A percentile compares a stretch with the other conserved stretches of the same genome.
phyloP scores from a whole-genome alignment of 2,888 invertebrate genomes.

The Gastrophysa polygoni region DNA sequence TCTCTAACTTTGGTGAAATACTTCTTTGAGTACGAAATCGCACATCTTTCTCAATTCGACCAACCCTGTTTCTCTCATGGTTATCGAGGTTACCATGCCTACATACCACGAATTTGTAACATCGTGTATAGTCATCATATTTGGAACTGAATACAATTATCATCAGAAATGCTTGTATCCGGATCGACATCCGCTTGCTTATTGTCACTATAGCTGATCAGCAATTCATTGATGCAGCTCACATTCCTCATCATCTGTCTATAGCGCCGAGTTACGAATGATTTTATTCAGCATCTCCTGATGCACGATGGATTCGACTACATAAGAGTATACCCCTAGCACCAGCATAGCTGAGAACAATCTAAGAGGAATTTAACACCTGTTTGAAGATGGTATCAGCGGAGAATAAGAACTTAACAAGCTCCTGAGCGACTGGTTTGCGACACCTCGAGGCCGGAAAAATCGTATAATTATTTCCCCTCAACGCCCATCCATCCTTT shows the following conservation, averaged over 20 bases:
- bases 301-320: slow-evolving; percentile 3
- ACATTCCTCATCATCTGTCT: neutral
- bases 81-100: too few relatives aligned
- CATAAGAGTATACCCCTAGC: slow-evolving; percentile 21
- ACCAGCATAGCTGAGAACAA: slow-evolving; percentile 47
- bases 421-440: slow-evolving; percentile 47
- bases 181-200: too few relatives aligned
- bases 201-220: too few relatives aligned
- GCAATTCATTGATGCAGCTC: neutral
- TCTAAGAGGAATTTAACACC: slow-evolving; percentile 49
- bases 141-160: too few relatives aligned
- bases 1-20: too few relatives aligned
- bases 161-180: too few relatives aligned
- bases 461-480: slow-evolving; percentile 47
- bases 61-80: too few relatives aligned
- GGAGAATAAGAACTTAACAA: slow-evolving; percentile 44
- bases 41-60: too few relatives aligned
- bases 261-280: neutral
- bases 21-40: too few relatives aligned
- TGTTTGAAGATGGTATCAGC: slow-evolving; percentile 47
- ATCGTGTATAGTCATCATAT: too few relatives aligned
- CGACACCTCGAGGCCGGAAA: slow-evolving; percentile 44
- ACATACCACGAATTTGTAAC: too few relatives aligned
- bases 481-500: slow-evolving; percentile 40
- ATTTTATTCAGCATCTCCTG: neutral